Evolutionary conservation across 2,888 invertebrate species (phyloP), one percentile per base, ranked within the genome.

Genomic region (Heteromyza rotundicornis): DNA sequence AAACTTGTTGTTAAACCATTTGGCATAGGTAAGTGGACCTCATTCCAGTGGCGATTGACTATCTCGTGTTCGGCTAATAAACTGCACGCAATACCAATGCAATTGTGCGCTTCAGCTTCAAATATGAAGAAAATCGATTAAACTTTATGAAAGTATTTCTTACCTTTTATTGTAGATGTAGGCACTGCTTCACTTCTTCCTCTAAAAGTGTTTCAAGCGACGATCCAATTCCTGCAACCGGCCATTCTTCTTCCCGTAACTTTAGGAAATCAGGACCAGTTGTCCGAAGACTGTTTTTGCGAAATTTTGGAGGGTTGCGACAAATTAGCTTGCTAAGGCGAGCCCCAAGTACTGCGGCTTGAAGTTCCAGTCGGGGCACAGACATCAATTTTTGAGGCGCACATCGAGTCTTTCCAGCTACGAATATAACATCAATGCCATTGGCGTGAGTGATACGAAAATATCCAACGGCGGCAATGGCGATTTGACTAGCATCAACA

Each of bases 401-500:
- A 12, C 54, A 49, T 20, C 58, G 23, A 14, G 60, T 60, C 44
- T 64, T 58, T 2, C 54, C 3, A 12, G 55, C 32, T 16, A 60
- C 56, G 8, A 64, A 50, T 2, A 36, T 20, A 19, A 58, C 55
- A 1, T 35, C 14, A n/a, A 59, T 0, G 8, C 24, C 20, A 12
- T 23, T 36, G n/a, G n/a, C 23, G 5, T 44, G 12, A 12, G n/a
- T 17, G n/a, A 53, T 44, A 27, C 58, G 50, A 1, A 64, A n/a
- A 40, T 50, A 62, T 1, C 17, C 50, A 22, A 57, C 55, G 1
- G 55, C 32, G 24, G 36, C 51, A 27, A 35, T 24, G 5, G 56
- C 55, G 1, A 50, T 36, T 2, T 52, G 36, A 35, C 59, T 63
- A 1, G 59, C 59, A 19, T 63, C 63, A 2, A 61, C 57, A 19